phyloP scores from a whole-genome alignment of 1,140 invertebrate genomes.

The Paraescarpia echinospica region DNA sequence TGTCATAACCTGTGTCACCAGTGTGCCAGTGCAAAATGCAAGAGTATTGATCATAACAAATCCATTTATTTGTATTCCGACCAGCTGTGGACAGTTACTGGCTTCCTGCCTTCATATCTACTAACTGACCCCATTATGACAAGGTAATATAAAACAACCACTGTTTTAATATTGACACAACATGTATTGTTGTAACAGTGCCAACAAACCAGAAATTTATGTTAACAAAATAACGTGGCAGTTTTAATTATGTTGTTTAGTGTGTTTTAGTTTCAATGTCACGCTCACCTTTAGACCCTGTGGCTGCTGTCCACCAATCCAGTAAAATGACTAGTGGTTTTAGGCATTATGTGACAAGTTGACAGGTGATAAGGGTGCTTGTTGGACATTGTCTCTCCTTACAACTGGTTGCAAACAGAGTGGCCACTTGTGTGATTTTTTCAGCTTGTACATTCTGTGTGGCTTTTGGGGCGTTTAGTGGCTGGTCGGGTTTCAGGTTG shows the following conservation, averaged over 20 bases:
- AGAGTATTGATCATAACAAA: neutral
- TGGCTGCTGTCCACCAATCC: neutral
- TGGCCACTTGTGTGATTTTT: slow-evolving; percentile 7
- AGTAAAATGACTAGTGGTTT: neutral
- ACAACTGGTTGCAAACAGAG: slow-evolving; percentile 31
- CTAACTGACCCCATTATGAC: neutral
- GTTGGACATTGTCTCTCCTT: neutral
- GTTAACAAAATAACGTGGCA: neutral
- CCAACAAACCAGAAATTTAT: neutral
- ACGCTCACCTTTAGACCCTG: neutral
- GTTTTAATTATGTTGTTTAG: neutral
- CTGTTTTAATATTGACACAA: neutral
- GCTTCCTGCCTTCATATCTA: neutral
- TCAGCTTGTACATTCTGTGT: too few species aligned
- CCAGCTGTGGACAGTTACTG: neutral
- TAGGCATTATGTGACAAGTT: neutral
- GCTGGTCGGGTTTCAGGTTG: too few species aligned
- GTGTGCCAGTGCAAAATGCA: neutral
- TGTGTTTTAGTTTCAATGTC: neutral
- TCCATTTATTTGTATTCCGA: neutral
- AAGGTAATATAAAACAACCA: neutral
- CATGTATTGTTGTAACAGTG: neutral
- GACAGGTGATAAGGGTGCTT: neutral
- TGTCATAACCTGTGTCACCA: neutral
- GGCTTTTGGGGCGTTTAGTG: too few species aligned